Evolutionary conservation across 2,888 invertebrate genomes (phyloP).

Genomic region (Tubulanus polymorphus): DNA sequence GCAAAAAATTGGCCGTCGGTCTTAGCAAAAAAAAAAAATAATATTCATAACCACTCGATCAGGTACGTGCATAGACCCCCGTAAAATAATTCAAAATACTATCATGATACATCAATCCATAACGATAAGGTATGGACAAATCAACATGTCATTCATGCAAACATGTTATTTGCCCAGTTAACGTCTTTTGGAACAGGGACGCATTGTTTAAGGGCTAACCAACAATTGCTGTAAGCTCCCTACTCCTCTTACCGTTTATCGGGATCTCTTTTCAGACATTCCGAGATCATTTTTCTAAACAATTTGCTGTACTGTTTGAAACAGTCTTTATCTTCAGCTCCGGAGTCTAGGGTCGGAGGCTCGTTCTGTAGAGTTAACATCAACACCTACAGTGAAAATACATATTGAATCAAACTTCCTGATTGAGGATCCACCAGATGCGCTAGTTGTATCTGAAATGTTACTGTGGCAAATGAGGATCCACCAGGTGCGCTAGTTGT

Average conservation of each 20-base stretch:
- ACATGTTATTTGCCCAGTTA: no score
- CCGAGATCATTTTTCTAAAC: slow-evolving; percentile 89
- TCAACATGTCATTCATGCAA: no score
- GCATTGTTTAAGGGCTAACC: not conserved
- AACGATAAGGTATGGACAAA: no score
- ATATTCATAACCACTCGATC: not conserved
- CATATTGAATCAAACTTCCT: not conserved
- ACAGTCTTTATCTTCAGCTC: slow-evolving; percentile 93
- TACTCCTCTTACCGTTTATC: slow-evolving; percentile 65
- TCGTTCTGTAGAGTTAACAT: slow-evolving; percentile 98
- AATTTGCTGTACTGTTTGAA: slow-evolving; percentile 97
- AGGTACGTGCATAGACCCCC: not conserved
- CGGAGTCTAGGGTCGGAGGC: slow-evolving; percentile 92
- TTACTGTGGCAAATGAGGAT: no score
- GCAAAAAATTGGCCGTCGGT: slow-evolving; percentile 88
- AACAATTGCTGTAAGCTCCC: not conserved
- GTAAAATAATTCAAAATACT: not conserved
- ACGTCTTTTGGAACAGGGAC: no score
- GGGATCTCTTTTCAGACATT: slow-evolving; percentile 95
- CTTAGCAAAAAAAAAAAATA: no score
- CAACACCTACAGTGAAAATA: slow-evolving; percentile 60
- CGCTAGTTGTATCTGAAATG: no score
- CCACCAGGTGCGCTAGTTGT: no score
- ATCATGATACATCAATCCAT: no score
- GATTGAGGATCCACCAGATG: no score